Evolutionary conservation across 2,113 vertebrate species (phyloP).

Genomic region (Aspidoscelis tigris): DNA sequence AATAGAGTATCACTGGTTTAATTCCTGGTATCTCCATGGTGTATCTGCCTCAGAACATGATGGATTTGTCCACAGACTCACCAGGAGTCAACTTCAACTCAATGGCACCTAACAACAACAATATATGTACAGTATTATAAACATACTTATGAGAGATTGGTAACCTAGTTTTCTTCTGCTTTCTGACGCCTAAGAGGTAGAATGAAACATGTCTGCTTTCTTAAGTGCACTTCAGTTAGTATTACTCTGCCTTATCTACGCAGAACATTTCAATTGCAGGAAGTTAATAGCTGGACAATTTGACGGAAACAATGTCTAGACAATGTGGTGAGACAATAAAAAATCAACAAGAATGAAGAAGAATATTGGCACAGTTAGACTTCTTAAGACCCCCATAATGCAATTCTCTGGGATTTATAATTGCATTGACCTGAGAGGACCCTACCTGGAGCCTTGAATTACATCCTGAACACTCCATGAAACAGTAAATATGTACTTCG

Average conservation of each 20-base stretch:
- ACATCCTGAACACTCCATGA: constrained; percentile 7
- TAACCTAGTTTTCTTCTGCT: neutral
- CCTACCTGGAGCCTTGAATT: constrained; percentile 4
- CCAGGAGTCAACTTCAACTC: no score
- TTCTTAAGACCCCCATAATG: constrained; percentile 4
- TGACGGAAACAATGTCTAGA: neutral
- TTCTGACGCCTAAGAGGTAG: neutral
- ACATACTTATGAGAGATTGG: neutral
- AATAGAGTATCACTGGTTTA: no score
- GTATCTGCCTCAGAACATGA: no score
- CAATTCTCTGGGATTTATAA: constrained; percentile 9
- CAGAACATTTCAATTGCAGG: constrained; percentile 5
- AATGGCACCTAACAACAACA: no score
- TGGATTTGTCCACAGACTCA: no score
- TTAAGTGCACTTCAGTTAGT: neutral
- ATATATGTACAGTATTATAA: no score
- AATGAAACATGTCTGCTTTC: neutral
- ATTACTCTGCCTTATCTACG: constrained; percentile 8
- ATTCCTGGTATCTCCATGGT: no score
- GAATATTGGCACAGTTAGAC: constrained; percentile 21
- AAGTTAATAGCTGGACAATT: neutral
- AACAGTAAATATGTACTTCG: neutral
- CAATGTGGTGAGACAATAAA: neutral
- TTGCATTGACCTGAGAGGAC: neutral
- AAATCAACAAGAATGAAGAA: constrained; percentile 25